A percentile compares a stretch with the other conserved stretches of the same genome.
Conservation (phyloP, 2,113 vertebrate species). For the Entomyzon cyanotis region DNA sequence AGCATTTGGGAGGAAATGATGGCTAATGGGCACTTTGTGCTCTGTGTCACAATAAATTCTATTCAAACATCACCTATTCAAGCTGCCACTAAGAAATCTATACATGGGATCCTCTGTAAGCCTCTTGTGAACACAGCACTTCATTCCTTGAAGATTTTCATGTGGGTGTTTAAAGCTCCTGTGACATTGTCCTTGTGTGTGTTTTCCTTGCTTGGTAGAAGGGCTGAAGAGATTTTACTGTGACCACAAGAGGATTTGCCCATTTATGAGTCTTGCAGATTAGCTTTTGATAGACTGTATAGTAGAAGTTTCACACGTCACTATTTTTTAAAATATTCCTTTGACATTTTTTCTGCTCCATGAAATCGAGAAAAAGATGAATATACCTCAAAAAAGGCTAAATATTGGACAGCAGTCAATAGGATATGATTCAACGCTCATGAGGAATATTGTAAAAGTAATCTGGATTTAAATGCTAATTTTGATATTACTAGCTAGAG, state of each 20-base stretch:
- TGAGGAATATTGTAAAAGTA: background rate
- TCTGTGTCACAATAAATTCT: background rate
- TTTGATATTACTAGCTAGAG: background rate
- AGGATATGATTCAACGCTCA: background rate
- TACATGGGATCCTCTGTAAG: background rate
- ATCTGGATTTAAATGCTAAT: background rate
- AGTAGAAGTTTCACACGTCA: background rate
- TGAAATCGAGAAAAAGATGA: background rate
- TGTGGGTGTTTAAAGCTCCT: background rate
- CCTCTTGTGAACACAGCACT: background rate
- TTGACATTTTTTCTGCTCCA: background rate
- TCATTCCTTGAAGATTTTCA: background rate
- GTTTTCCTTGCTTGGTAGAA: background rate
- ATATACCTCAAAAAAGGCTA: background rate
- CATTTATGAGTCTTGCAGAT: background rate
- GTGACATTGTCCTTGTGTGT: background rate
- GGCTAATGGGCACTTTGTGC: background rate
- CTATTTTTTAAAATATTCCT: background rate
- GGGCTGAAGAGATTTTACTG: background rate
- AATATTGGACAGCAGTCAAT: background rate
- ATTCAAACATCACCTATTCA: background rate
- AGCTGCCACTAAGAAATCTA: background rate
- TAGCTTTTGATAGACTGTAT: background rate
- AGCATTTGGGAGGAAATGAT: background rate
- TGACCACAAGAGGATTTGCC: background rate